Percentiles rank a stretch among this genome's conserved stretches.
phyloP scores from a whole-genome alignment of 2,888 invertebrate species.

The Uloborus plumipes region DNA sequence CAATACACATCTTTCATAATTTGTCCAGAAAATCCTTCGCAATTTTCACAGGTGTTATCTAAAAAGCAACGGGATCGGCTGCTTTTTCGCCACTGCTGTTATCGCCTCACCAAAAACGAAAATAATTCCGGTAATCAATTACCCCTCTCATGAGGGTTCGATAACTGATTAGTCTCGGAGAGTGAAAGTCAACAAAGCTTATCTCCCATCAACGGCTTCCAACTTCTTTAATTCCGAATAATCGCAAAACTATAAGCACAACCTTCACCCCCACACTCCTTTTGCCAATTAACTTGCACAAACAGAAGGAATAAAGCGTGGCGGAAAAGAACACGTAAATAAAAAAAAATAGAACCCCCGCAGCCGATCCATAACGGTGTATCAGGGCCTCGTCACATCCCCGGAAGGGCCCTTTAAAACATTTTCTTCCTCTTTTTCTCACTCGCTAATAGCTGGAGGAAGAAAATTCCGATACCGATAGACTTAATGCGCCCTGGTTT shows the following conservation, averaged over 20 bases:
- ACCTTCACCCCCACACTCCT: conserved; percentile 6
- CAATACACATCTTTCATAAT: conserved; percentile 41
- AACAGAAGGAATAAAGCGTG: conserved; percentile 33
- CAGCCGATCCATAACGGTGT: conserved; percentile 45
- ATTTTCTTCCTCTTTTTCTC: conserved; percentile 39
- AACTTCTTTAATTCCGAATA: conserved; percentile 45
- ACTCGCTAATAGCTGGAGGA: not conserved
- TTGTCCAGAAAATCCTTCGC: conserved; percentile 11
- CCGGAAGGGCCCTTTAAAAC: conserved; percentile 23
- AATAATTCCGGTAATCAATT: conserved; percentile 64
- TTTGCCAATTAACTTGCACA: conserved; percentile 60
- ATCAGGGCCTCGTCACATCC: conserved; percentile 25
- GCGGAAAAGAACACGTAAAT: not conserved
- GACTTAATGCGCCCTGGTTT: conserved; percentile 42
- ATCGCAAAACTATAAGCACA: conserved; percentile 2
- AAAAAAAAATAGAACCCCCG: not conserved
- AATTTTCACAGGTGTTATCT: conserved; percentile 63
- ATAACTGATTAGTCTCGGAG: conserved; percentile 57
- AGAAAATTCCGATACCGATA: conserved; percentile 58
- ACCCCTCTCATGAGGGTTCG: conserved; percentile 34
- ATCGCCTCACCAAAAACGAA: conserved; percentile 45
- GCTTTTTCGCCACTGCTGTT: conserved; percentile 43
- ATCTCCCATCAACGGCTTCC: conserved; percentile 32
- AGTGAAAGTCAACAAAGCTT: conserved; percentile 49
- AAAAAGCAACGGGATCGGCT: conserved; percentile 31